A percentile compares a stretch with the other conserved stretches of the same genome.
Evolutionary conservation across 37 sponge, comb jelly and placozoan species (phyloP).

Genomic region (Hexactinellida sp.): DNA sequence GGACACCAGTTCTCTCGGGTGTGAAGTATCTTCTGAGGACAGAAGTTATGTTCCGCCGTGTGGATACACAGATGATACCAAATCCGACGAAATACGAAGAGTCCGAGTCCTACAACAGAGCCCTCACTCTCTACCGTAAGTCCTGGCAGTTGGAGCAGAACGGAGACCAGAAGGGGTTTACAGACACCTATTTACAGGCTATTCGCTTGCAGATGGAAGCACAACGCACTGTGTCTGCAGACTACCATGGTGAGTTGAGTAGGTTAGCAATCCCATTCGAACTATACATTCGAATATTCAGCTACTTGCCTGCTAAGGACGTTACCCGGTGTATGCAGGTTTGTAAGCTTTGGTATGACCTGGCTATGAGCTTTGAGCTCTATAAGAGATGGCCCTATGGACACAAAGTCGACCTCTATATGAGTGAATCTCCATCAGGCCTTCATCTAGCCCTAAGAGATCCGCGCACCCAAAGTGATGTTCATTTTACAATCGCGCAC

Average conservation of each 20-base stretch:
- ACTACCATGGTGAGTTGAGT: background rate
- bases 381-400: background rate
- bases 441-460: no score
- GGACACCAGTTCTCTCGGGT: conserved; percentile 17
- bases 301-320: conserved; percentile 7
- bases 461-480: no score
- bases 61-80: conserved; percentile 29
- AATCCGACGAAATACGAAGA: conserved; percentile 5
- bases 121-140: conserved; percentile 25
- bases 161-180: conserved; percentile 27
- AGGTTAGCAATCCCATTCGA: conserved; percentile 16
- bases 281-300: conserved; percentile 17
- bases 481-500: no score
- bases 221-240: conserved; percentile 16
- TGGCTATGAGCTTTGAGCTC: background rate
- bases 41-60: conserved; percentile 31
- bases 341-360: background rate
- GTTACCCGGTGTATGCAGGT: background rate
- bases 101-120: conserved; percentile 15
- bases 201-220: conserved; percentile 13
- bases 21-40: conserved; percentile 32
- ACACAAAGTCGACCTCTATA: background rate
- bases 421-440: background rate
- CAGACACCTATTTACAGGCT: conserved; percentile 28
- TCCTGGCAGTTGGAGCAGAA: conserved; percentile 25